Evolutionary conservation across 2,888 invertebrate genomes (phyloP).

Genomic region (Dysmachus trigonus): DNA sequence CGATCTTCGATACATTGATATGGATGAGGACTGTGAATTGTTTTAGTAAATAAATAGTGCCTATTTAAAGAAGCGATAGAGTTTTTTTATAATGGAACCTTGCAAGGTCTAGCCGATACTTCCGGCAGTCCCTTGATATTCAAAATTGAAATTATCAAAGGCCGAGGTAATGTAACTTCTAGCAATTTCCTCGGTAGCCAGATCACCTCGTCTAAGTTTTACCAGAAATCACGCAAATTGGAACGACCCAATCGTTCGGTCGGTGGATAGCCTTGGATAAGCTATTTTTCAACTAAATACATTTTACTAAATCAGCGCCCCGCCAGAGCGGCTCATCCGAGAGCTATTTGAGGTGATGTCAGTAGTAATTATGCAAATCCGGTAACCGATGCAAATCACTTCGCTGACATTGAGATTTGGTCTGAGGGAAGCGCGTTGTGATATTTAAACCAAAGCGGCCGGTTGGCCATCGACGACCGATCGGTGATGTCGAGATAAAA

Average conservation of each 20-base stretch:
- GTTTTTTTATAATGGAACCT: constrained; percentile 4
- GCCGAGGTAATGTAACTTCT: background rate
- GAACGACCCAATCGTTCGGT: background rate
- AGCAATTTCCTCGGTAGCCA: background rate
- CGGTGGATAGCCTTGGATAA: background rate
- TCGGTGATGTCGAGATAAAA: constrained; percentile 6
- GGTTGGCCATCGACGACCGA: background rate
- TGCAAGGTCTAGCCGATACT: background rate
- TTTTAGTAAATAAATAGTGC: constrained; percentile 36
- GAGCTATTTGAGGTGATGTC: constrained; percentile 24
- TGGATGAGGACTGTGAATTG: constrained; percentile 43
- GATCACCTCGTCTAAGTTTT: background rate
- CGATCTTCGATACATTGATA: background rate
- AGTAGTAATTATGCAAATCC: constrained; percentile 33
- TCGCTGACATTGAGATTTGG: constrained; percentile 26
- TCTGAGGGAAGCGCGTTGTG: background rate
- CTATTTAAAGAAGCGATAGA: constrained; percentile 31
- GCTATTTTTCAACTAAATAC: constrained; percentile 1
- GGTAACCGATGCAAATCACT: constrained; percentile 30
- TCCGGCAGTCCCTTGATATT: background rate
- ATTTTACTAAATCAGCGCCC: background rate
- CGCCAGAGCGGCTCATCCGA: background rate
- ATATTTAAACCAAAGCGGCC: background rate
- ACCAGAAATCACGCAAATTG: background rate
- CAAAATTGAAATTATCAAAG: background rate